Conservation (phyloP, 1,140 invertebrate species). For the Diabrotica virgifera region DNA sequence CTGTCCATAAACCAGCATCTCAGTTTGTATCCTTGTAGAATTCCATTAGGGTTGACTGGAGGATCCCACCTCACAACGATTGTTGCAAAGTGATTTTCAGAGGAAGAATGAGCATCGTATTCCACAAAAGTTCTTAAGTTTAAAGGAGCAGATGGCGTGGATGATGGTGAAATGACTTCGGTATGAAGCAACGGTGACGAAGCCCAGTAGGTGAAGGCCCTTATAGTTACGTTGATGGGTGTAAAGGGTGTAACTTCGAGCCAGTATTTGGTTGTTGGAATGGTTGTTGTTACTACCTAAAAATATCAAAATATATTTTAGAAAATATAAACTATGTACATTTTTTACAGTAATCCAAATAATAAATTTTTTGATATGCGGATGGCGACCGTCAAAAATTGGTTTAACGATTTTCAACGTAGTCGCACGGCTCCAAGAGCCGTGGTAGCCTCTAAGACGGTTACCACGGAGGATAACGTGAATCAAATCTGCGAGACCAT, state of each 20-base stretch:
- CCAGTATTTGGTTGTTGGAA: constrained; percentile 50
- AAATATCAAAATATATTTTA: no score
- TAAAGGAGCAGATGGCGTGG: constrained; percentile 67
- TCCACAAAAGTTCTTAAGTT: constrained; percentile 68
- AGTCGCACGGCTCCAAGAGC: no score
- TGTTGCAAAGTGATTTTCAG: constrained; percentile 50
- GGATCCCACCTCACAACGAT: constrained; percentile 74
- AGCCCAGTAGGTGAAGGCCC: constrained; percentile 82
- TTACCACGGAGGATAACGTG: no score
- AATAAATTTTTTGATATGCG: no score
- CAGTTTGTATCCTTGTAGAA: constrained; percentile 69
- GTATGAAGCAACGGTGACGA: constrained; percentile 60
- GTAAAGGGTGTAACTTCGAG: constrained; percentile 63
- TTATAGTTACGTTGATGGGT: constrained; percentile 65
- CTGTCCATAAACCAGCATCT: constrained; percentile 61
- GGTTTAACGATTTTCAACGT: no score
- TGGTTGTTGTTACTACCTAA: constrained; percentile 48
- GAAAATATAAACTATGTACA: constrained; percentile 36
- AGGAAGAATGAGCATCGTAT: constrained; percentile 40
- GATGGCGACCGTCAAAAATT: no score
- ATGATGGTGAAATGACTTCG: constrained; percentile 62
- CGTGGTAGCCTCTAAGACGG: no score
- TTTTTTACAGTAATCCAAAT: no score
- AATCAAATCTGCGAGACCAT: no score
- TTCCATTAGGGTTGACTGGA: constrained; percentile 69